Conservation (phyloP, 2,888 invertebrate species). For the Lacanobia wlatinum region DNA sequence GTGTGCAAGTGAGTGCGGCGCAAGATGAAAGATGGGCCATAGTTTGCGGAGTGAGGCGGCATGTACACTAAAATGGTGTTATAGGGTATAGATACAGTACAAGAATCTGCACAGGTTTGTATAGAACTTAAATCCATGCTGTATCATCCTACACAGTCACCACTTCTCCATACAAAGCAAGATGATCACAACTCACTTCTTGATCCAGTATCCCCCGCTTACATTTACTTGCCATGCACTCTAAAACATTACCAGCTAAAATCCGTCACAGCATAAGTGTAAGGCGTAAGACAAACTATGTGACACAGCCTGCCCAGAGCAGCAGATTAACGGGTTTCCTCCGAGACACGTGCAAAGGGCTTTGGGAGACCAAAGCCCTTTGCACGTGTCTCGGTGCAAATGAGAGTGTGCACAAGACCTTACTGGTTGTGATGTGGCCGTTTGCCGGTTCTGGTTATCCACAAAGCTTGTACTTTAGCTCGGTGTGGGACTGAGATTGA, state of each 20-base stretch:
- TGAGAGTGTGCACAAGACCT: slow-evolving; percentile 1
- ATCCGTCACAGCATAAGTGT: neutral
- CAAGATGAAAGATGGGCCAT: too few relatives aligned
- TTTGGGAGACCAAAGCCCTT: too few relatives aligned
- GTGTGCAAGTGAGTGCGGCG: too few relatives aligned
- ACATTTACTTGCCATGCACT: neutral
- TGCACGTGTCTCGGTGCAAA: too few relatives aligned
- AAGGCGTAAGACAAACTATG: slow-evolving; percentile 24
- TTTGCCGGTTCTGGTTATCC: slow-evolving; percentile 19
- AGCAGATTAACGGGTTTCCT: slow-evolving; percentile 18
- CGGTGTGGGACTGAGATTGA: neutral
- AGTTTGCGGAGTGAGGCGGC: too few relatives aligned
- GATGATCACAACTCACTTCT: neutral
- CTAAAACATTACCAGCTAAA: slow-evolving; percentile 27
- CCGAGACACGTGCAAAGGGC: slow-evolving; percentile 19
- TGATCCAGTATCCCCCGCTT: neutral
- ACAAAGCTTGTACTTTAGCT: slow-evolving; percentile 32
- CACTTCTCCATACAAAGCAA: neutral
- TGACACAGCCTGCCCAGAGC: slow-evolving; percentile 12
- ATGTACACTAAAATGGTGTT: neutral
- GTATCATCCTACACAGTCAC: neutral
- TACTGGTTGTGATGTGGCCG: slow-evolving; percentile 17
- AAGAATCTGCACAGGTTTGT: neutral
- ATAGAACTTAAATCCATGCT: neutral
- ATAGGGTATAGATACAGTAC: neutral